Evolutionary conservation across 2,797 vertebrate genomes (phyloP).

Genomic region (Forpus xanthops): DNA sequence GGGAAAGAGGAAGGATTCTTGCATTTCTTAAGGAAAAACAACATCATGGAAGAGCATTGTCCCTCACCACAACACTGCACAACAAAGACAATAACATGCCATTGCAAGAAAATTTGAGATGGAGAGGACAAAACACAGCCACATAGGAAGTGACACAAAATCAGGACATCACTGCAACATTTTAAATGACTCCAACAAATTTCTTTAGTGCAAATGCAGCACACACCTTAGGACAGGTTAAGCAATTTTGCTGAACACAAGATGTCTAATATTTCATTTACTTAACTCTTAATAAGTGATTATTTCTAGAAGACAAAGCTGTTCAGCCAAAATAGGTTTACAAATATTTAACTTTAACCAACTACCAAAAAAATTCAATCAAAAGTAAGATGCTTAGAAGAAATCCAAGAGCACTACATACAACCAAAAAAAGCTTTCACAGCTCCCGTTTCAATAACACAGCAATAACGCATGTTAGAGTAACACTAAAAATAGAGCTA

Average conservation of each 20-base stretch:
- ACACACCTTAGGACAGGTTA: not conserved
- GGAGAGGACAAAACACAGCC: not conserved
- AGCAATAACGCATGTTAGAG: not conserved
- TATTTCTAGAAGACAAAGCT: not conserved
- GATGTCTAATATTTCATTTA: not conserved
- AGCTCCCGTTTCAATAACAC: not conserved
- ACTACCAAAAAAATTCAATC: not conserved
- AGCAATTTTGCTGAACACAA: not conserved
- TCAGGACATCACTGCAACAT: not conserved
- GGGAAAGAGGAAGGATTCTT: not conserved
- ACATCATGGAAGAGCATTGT: fast-evolving
- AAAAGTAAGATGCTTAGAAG: not conserved
- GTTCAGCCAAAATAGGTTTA: not conserved
- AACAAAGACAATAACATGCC: not conserved
- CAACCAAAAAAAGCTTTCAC: not conserved
- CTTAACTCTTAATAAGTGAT: not conserved
- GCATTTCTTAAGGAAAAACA: not conserved
- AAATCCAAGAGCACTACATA: not conserved
- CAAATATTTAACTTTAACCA: not conserved
- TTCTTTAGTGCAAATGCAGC: not conserved
- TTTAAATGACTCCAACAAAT: not conserved
- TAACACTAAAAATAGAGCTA: not conserved
- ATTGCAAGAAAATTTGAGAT: not conserved
- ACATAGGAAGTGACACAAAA: fast-evolving
- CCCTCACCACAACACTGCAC: fast-evolving